Evolutionary conservation across 2,113 vertebrate genomes (phyloP).

Genomic region (Peromyscus leucopus): DNA sequence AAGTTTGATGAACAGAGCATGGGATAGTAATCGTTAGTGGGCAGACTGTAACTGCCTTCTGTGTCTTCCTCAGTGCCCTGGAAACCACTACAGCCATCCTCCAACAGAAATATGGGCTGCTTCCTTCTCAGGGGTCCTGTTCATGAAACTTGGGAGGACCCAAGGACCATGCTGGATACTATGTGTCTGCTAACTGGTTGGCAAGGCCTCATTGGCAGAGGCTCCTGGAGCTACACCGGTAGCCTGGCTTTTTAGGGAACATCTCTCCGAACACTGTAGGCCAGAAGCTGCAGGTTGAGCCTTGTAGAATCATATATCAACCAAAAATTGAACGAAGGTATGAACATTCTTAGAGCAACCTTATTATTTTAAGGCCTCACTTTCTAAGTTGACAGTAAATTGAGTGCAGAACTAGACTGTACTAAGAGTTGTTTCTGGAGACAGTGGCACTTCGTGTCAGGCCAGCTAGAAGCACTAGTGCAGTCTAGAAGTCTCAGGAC

Average conservation of each 20-base stretch:
- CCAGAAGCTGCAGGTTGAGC: constrained; percentile 42
- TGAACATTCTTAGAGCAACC: constrained; percentile 48
- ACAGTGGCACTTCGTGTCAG: background rate
- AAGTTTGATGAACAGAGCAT: background rate
- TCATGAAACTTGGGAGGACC: constrained; percentile 35
- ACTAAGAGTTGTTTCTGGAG: background rate
- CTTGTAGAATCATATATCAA: background rate
- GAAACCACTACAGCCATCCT: constrained; percentile 90
- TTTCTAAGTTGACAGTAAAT: background rate
- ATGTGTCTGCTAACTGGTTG: constrained; percentile 64
- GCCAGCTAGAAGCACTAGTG: background rate
- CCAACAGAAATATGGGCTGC: constrained; percentile 90
- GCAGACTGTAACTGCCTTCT: constrained; percentile 2
- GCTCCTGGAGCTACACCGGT: background rate
- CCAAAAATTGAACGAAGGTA: constrained; percentile 31
- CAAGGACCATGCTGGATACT: constrained; percentile 80
- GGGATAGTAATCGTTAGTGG: background rate
- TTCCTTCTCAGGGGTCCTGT: constrained; percentile 67
- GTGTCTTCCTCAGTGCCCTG: constrained; percentile 89
- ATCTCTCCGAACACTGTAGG: background rate
- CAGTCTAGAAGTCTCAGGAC: constrained; percentile 10
- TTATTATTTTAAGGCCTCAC: background rate
- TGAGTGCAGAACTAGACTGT: constrained; percentile 28
- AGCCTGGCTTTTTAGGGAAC: background rate
- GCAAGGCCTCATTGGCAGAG: constrained; percentile 82